A percentile compares a stretch with the other conserved stretches of the same genome.
Conservation (phyloP, 1,140 invertebrate species). For the Homarus americanus region DNA sequence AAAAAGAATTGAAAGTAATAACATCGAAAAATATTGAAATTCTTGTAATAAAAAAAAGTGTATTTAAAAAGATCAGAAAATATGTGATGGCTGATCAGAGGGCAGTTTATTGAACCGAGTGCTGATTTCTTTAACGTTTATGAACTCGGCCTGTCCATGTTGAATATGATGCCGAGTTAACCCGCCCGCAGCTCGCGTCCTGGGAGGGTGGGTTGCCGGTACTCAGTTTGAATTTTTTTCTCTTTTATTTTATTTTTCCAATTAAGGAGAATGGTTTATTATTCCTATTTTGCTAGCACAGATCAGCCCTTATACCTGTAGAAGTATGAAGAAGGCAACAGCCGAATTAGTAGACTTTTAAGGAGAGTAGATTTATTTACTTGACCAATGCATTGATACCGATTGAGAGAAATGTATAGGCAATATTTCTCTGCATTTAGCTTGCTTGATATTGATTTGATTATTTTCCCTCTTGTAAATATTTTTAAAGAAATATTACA, state of each 20-base stretch:
- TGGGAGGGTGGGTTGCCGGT: slow-evolving; percentile 42
- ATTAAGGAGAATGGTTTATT: slow-evolving; percentile 59
- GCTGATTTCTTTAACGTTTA: not conserved
- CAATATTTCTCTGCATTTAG: not conserved
- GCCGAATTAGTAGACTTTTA: slow-evolving; percentile 21
- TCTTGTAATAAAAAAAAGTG: too few species aligned
- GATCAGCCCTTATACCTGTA: slow-evolving; percentile 33
- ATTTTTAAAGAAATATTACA: not conserved
- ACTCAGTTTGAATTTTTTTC: slow-evolving; percentile 10
- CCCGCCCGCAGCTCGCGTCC: slow-evolving; percentile 48
- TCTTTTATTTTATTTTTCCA: slow-evolving; percentile 27
- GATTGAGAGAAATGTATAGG: not conserved
- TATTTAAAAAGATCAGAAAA: too few species aligned
- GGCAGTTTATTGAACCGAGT: not conserved
- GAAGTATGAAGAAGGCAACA: slow-evolving; percentile 21
- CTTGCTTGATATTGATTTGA: slow-evolving; percentile 15
- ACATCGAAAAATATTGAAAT: too few species aligned
- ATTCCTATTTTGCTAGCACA: slow-evolving; percentile 32
- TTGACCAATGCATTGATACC: slow-evolving; percentile 7
- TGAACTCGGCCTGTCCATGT: slow-evolving; percentile 50
- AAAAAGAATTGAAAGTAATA: too few species aligned
- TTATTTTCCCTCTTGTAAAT: slow-evolving; percentile 24
- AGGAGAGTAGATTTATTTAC: slow-evolving; percentile 27
- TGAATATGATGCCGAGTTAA: slow-evolving; percentile 11
- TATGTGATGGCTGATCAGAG: not conserved